phyloP scores from a whole-genome alignment of 2,797 vertebrate genomes.

The Anabacerthia variegaticeps region DNA sequence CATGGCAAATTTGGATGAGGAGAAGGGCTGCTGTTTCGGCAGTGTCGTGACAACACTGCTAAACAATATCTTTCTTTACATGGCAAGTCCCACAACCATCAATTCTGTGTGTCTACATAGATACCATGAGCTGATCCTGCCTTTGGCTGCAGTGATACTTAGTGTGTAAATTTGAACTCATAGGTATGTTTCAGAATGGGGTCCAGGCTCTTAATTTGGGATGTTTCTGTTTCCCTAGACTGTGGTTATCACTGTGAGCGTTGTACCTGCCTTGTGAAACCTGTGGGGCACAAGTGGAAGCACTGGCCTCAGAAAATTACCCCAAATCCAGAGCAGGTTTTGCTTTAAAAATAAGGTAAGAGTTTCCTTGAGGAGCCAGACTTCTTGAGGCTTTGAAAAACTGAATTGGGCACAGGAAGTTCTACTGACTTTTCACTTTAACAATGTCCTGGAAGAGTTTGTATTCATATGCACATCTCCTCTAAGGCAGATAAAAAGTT shows the following conservation, averaged over 20 bases:
- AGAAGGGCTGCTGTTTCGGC: not conserved
- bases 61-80: not conserved
- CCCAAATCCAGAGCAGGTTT: not conserved
- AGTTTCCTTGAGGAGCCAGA: not conserved
- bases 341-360: not conserved
- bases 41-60: not conserved
- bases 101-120: not conserved
- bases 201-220: not conserved
- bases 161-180: not conserved
- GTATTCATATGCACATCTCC: not conserved
- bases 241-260: rapidly evolving
- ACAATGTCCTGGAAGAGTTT: not conserved
- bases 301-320: not conserved
- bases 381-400: not conserved
- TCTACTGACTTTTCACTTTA: not conserved
- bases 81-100: not conserved
- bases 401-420: not conserved
- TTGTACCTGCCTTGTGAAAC: not conserved
- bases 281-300: not conserved
- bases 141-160: not conserved
- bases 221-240: not conserved
- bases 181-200: not conserved
- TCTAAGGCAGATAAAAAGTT: not conserved
- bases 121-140: not conserved
- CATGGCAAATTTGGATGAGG: not conserved